Evolutionary conservation across 2,113 vertebrate genomes (phyloP), one percentile per base, ranked within the genome.

Genomic region (Picathartes gymnocephalus): DNA sequence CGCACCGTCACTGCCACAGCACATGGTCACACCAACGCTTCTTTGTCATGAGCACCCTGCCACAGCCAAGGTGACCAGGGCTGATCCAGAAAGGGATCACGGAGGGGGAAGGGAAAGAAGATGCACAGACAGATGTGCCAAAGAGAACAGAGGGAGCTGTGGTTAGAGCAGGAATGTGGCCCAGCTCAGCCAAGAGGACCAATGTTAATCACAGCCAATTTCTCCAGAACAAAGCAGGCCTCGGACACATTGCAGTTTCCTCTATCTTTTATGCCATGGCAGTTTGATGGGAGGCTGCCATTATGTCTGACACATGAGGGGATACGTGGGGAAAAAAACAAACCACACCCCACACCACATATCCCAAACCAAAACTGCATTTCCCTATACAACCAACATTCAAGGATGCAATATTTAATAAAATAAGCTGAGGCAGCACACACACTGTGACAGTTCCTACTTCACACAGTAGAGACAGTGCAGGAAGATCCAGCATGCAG

Each of bases 1-100:
- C 8, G 4, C 1, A 0, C 18, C 0, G 0, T 27, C 86, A 60
- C 57, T 0, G 0, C 47, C 44, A 22, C 0, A 0, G 31, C 4
- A 23, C 15, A 0, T 1, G 28, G 56, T 30, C 78, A 74, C 61
- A 30, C 25, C 60, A 56, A 13, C 2, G 28, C n/a, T 5, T 79
- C 47, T 58, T 30, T 9, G 54, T 25, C 20, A 4, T 1, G 2
- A 71, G 47, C 65, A 54, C 40, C 73, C 53, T 39, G 27, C 73
- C 30, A 33, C 1, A 3, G 51, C 72, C 85, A 78, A 66, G 61
- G 57, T 6, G 20, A 71, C 35, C 6, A 4, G 19, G 69, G 28
- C 25, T 37, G 61, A 60, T 56, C 48, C 81, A 81, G 62, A 54
- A 51, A 30, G 78, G 50, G 64, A 39, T 64, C 5, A 3, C 0